Evolutionary conservation across 92 coral and sea anemone species (phyloP), one percentile per base, ranked within the genome.

Genomic region (Actinernus sp.): DNA sequence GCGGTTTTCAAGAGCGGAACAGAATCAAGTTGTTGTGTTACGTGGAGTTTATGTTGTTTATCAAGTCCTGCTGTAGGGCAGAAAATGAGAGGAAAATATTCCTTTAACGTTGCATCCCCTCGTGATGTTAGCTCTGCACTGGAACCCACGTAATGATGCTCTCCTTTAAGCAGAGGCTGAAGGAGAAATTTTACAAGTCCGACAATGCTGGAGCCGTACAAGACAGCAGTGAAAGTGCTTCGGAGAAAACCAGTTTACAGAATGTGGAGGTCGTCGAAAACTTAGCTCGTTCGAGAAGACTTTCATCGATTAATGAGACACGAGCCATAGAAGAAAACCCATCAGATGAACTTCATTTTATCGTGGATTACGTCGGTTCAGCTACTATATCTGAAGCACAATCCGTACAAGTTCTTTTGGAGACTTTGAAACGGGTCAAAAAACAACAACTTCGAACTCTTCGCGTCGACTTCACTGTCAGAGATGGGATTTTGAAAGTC

Each of bases 301-400:
- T 48, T 21, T 30, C 82, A 7, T 56, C 73, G 28, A 38, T 78
- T 6, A 58, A 79, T 23, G 96, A 90, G 50, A 46, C 82, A 45
- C 65, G 75, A 76, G 62, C 60, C 22, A 58, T 61, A 17, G 92
- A 90, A 39, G 97, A 86, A 38, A 73, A 44, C 13, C 45, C 63
- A 26, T 28, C 21, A 9, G 97, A 82, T 58, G 88, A 79, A 33
- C 78, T 95, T 19, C 99, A 95, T 46, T 95, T 95, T 60, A 95
- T 95, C 16, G 97, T 95, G 45, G 99, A 95, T 63, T 95, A 87
- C 79, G 75, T 95, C 2, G 99, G 99, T 23, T 91, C 93, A 11
- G 84, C 92, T 6, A 84, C 79, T 29, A 92, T 95, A 6, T 95
- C 99, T 12, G 99, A 95, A 49, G 97, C 97, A 0, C 92, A 95